These are phyloP conservation scores for Eilema caniola DNA, from an alignment of 2,888 invertebrate genomes.

Conservation along the genomic window DNA sequence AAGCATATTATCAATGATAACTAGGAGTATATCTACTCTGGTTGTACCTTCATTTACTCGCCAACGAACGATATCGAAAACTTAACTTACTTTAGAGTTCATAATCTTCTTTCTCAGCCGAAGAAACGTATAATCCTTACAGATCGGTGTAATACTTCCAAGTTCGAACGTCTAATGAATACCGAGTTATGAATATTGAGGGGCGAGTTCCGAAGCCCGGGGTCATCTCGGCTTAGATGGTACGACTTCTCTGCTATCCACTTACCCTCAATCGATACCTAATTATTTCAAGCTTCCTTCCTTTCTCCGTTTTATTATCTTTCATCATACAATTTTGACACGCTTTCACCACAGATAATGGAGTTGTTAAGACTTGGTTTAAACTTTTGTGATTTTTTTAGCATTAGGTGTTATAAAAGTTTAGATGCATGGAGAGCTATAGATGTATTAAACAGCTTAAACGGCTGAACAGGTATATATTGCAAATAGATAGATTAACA, in stretches of 20 bases:
- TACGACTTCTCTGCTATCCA: constrained; percentile 60
- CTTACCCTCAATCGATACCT: constrained; percentile 69
- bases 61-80: constrained; percentile 4
- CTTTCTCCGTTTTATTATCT: neutral
- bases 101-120: constrained; percentile 58
- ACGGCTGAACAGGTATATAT: no score
- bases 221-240: constrained; percentile 67
- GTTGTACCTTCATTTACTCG: neutral
- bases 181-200: constrained; percentile 76
- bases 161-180: constrained; percentile 71
- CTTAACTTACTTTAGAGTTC: constrained; percentile 31
- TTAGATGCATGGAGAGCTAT: neutral
- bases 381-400: neutral
- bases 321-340: neutral
- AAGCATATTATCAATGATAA: no score
- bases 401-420: neutral
- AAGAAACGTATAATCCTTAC: constrained; percentile 73
- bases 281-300: constrained; percentile 50
- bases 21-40: no score
- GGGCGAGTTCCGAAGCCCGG: constrained; percentile 60
- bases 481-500: no score
- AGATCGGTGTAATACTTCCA: constrained; percentile 66
- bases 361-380: neutral
- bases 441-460: neutral
- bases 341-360: neutral